Conservation (phyloP, 2,888 invertebrate genomes). For the Clanis bilineata region DNA sequence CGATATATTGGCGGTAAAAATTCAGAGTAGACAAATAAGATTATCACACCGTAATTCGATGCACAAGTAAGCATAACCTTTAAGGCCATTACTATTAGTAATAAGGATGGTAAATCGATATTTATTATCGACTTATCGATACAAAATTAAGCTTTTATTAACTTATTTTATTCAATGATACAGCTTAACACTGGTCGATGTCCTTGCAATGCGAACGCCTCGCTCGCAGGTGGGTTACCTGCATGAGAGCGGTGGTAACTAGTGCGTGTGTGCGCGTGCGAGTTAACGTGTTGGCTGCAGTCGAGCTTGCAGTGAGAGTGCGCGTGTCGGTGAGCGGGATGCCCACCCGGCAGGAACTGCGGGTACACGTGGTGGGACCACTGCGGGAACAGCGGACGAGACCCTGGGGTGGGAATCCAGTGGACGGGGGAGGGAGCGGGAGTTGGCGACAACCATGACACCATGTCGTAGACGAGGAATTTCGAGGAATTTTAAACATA, state of each 20-base stretch:
- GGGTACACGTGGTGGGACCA: conserved; percentile 98
- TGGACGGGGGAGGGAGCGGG: background rate
- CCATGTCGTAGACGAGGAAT: background rate
- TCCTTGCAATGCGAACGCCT: conserved; percentile 56
- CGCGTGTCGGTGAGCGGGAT: conserved; percentile 84
- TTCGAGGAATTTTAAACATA: no score
- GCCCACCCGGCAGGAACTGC: conserved; percentile 95
- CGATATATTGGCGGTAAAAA: no score
- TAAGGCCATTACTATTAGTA: no score
- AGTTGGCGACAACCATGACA: background rate
- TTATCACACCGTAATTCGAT: no score
- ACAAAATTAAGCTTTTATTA: no score
- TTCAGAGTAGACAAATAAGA: no score
- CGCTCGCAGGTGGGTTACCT: conserved; percentile 68
- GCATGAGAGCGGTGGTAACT: conserved; percentile 80
- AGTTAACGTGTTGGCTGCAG: conserved; percentile 76
- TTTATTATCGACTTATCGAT: no score
- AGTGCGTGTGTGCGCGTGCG: conserved; percentile 79
- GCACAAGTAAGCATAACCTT: no score
- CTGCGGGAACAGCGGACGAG: conserved; percentile 94
- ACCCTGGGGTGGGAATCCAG: conserved; percentile 58
- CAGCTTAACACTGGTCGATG: background rate
- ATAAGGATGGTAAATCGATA: no score
- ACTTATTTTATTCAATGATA: background rate
- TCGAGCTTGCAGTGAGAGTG: conserved; percentile 83